A percentile compares a stretch with the other conserved stretches of the same genome.
phyloP scores from a whole-genome alignment of 37 sponge, comb jelly and placozoan species.

The Spongia lamella region DNA sequence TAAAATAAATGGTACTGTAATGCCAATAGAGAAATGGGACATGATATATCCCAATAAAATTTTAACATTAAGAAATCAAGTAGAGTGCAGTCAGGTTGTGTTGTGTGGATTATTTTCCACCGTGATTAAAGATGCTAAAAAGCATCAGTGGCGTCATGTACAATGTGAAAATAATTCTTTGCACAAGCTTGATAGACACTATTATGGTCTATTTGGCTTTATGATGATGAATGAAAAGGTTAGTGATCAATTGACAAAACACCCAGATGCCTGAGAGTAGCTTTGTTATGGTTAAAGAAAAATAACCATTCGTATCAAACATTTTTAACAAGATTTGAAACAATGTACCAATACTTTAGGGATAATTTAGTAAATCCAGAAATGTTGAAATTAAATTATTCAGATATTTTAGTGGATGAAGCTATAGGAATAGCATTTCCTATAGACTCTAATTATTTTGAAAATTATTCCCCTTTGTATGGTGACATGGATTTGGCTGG shows the following conservation, averaged over 20 bases:
- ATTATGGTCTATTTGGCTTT: constrained; percentile 3
- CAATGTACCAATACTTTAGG: background rate
- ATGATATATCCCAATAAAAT: background rate
- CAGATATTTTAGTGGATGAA: background rate
- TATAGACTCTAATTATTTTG: background rate
- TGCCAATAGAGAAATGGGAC: background rate
- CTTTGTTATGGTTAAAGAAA: background rate
- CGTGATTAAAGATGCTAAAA: background rate
- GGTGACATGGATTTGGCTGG: background rate
- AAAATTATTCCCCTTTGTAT: background rate
- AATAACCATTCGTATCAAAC: background rate
- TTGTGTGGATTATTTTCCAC: background rate
- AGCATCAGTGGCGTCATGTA: background rate
- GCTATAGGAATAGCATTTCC: background rate
- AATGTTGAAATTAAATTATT: background rate
- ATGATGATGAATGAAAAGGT: background rate
- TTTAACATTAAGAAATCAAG: background rate
- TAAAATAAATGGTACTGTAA: too few species aligned
- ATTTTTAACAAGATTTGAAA: background rate
- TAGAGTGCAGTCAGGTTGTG: background rate
- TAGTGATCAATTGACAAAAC: background rate
- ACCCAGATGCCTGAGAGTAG: background rate
- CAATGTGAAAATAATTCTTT: background rate
- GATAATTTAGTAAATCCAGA: background rate
- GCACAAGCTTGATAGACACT: constrained; percentile 6